These are phyloP conservation scores for Dolichopus griseipennis DNA, from an alignment of 2,888 invertebrate genomes.

Conservation along the genomic window DNA sequence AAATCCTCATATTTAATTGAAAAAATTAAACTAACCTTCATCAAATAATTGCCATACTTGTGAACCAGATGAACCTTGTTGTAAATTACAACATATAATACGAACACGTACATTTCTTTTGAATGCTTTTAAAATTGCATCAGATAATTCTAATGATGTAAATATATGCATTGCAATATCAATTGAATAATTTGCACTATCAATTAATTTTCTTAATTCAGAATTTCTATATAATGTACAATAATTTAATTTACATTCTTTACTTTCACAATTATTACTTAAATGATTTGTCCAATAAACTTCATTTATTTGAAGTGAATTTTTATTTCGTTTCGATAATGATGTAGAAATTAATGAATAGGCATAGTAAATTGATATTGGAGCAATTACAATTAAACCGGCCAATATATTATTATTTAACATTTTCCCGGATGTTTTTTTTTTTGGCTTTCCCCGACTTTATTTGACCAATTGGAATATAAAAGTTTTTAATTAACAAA, in stretches of 20 bases:
- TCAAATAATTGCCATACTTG: constrained; percentile 25
- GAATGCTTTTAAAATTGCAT: constrained; percentile 28
- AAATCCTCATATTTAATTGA: constrained; percentile 5
- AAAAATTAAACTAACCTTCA: constrained; percentile 21
- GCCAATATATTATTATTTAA: background rate
- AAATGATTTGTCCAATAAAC: constrained; percentile 9
- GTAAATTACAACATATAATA: constrained; percentile 33
- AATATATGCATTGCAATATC: constrained; percentile 38
- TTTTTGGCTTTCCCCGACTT: too few relatives aligned
- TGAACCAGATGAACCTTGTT: constrained; percentile 27
- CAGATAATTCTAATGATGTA: constrained; percentile 25
- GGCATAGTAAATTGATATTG: background rate
- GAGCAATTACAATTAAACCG: background rate
- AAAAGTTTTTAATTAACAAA: too few relatives aligned
- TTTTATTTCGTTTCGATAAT: background rate
- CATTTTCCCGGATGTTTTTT: background rate
- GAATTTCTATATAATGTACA: background rate
- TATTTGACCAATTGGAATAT: too few relatives aligned
- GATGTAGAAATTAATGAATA: background rate
- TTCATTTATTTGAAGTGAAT: background rate
- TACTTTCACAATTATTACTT: background rate
- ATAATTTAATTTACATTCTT: background rate
- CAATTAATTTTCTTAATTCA: constrained; percentile 20
- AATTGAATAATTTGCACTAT: constrained; percentile 31
- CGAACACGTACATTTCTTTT: constrained; percentile 31